These are phyloP conservation scores for Noctilio leporinus DNA, from an alignment of 2,113 vertebrate species.

Conservation along the genomic window DNA sequence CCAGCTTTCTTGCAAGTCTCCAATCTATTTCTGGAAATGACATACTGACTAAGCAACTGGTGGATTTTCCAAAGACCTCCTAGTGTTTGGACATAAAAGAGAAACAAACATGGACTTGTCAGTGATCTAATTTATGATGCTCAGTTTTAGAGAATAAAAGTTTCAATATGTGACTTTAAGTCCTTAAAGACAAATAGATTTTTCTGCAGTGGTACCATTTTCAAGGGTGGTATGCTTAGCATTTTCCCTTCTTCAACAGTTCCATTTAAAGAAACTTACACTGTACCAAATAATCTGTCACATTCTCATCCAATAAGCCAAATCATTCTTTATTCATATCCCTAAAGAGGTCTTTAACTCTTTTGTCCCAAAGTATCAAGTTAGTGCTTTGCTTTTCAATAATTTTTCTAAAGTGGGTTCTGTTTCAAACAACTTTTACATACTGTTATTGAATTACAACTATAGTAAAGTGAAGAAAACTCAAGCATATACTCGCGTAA, in stretches of 20 bases:
- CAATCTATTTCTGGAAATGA: slow-evolving; percentile 1
- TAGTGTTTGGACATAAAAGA: slow-evolving; percentile 21
- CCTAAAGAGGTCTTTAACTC: background rate
- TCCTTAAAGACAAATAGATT: background rate
- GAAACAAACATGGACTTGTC: background rate
- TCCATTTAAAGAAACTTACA: background rate
- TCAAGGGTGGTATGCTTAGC: background rate
- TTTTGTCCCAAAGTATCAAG: background rate
- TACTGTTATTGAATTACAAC: background rate
- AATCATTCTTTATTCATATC: background rate
- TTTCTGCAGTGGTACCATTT: background rate
- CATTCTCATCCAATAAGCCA: background rate
- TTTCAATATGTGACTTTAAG: slow-evolving; percentile 18
- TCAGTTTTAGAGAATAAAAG: slow-evolving; percentile 26
- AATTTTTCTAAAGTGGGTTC: background rate
- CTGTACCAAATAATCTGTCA: background rate
- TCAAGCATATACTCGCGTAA: background rate
- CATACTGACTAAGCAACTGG: slow-evolving; percentile 16
- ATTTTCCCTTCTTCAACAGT: background rate
- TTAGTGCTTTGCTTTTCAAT: background rate
- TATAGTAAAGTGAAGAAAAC: background rate
- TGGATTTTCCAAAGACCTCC: slow-evolving; percentile 14
- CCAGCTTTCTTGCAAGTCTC: background rate
- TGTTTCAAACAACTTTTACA: background rate
- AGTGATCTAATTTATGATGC: slow-evolving; percentile 6